phyloP scores from a whole-genome alignment of 2,888 invertebrate species.

The Muscina levida region DNA sequence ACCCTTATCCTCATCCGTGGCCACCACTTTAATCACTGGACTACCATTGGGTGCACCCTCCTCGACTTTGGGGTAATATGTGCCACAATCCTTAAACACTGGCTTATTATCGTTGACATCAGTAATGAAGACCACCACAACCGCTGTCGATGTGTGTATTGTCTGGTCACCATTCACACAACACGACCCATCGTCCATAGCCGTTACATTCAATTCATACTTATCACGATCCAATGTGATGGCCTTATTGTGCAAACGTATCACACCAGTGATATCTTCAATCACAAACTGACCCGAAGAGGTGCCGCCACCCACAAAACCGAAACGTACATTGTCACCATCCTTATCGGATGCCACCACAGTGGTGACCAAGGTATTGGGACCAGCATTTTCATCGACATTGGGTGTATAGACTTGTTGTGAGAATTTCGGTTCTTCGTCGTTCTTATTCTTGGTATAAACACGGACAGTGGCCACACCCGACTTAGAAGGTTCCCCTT shows the following conservation, averaged over 20 bases:
- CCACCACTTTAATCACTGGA: conserved; percentile 95
- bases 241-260: conserved; percentile 91
- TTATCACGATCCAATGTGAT: conserved; percentile 95
- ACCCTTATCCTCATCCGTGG: conserved; percentile 97
- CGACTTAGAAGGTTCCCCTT: conserved; percentile 94
- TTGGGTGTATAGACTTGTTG: conserved; percentile 98
- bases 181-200: conserved; percentile 98
- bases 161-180: conserved; percentile 93
- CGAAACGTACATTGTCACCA: conserved; percentile 96
- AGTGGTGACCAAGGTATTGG: conserved; percentile 96
- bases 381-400: conserved; percentile 97
- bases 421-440: conserved; percentile 97
- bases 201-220: conserved; percentile 97
- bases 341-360: conserved; percentile 98
- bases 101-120: conserved; percentile 99
- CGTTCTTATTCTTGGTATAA: conserved; percentile 98
- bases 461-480: conserved; percentile 96
- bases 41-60: conserved; percentile 97
- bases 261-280: conserved; percentile 96
- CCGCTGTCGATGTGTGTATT: conserved; percentile 95
- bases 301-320: conserved; percentile 93
- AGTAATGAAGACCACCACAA: conserved; percentile 97
- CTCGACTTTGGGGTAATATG: conserved; percentile 95
- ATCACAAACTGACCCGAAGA: conserved; percentile 96
- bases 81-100: conserved; percentile 95